Conservation (phyloP, 2,888 invertebrate genomes). For the Tachystola acroxantha region DNA sequence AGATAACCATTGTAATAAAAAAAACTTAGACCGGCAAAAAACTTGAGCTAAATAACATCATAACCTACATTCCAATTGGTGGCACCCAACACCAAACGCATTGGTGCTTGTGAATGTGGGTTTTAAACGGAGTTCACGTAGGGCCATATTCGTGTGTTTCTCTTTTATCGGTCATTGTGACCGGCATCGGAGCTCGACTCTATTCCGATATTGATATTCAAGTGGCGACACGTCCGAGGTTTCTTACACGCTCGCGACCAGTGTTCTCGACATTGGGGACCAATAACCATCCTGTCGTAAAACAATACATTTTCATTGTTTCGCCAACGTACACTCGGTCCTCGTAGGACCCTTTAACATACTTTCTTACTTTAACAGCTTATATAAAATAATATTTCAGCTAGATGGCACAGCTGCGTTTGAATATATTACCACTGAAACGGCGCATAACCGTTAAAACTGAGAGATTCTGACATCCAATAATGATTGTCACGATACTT, state of each 20-base stretch:
- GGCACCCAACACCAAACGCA: slow-evolving; percentile 46
- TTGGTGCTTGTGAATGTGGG: slow-evolving; percentile 58
- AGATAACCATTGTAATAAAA: slow-evolving; percentile 71
- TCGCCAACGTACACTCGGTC: slow-evolving; percentile 21
- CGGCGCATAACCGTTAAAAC: slow-evolving; percentile 1
- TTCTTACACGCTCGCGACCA: slow-evolving; percentile 48
- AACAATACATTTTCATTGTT: slow-evolving; percentile 33
- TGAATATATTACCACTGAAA: background rate
- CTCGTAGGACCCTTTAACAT: slow-evolving; percentile 6
- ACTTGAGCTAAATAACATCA: slow-evolving; percentile 69
- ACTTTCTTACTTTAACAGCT: background rate
- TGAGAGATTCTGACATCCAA: slow-evolving; percentile 6
- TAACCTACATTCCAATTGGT: slow-evolving; percentile 73
- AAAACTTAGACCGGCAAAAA: slow-evolving; percentile 66
- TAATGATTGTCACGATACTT: slow-evolving; percentile 23
- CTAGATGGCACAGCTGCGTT: background rate
- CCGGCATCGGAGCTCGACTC: slow-evolving; percentile 51
- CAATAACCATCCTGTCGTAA: slow-evolving; percentile 44
- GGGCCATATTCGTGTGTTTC: slow-evolving; percentile 68
- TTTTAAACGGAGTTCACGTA: slow-evolving; percentile 64
- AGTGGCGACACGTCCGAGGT: slow-evolving; percentile 54
- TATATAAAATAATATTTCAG: background rate
- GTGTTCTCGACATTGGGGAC: slow-evolving; percentile 46
- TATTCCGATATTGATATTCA: slow-evolving; percentile 74
- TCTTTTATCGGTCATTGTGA: slow-evolving; percentile 70